These are phyloP conservation scores for Agrochola litura DNA, from an alignment of 2,888 invertebrate species.

Conservation along the genomic window DNA sequence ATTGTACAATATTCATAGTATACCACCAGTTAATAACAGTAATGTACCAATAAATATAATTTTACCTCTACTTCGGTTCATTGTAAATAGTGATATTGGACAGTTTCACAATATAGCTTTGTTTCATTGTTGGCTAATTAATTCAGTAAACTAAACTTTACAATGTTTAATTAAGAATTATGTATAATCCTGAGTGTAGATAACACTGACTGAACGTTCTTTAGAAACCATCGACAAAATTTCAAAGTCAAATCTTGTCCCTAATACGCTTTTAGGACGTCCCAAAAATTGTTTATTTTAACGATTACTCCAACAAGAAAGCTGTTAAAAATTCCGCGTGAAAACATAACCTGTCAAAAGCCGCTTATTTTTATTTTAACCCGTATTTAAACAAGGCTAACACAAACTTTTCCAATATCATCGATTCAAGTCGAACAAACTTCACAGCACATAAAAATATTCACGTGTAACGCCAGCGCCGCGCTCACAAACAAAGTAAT, in stretches of 20 bases:
- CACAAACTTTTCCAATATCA: conserved; percentile 62
- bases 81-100: conserved; percentile 3
- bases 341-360: conserved; percentile 21
- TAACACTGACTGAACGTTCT: not conserved
- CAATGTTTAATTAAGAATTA: conserved; percentile 15
- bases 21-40: conserved; percentile 10
- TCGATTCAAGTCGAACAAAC: conserved; percentile 58
- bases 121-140: conserved; percentile 17
- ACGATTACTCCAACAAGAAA: conserved; percentile 16
- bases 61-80: not conserved
- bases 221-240: conserved; percentile 11
- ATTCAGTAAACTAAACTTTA: conserved; percentile 16
- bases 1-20: not conserved
- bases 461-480: conserved; percentile 50
- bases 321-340: conserved; percentile 14
- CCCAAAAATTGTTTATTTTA: conserved; percentile 29
- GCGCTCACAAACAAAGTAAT: conserved; percentile 76
- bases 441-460: conserved; percentile 63
- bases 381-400: conserved; percentile 52
- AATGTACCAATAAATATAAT: not conserved
- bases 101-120: conserved; percentile 23
- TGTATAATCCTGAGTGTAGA: conserved; percentile 15
- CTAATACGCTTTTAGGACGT: conserved; percentile 20
- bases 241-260: conserved; percentile 38
- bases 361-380: conserved; percentile 40